Evolutionary conservation across 2,797 vertebrate genomes (phyloP), one percentile per base, ranked within the genome.

Genomic region (Trachurus trachurus): DNA sequence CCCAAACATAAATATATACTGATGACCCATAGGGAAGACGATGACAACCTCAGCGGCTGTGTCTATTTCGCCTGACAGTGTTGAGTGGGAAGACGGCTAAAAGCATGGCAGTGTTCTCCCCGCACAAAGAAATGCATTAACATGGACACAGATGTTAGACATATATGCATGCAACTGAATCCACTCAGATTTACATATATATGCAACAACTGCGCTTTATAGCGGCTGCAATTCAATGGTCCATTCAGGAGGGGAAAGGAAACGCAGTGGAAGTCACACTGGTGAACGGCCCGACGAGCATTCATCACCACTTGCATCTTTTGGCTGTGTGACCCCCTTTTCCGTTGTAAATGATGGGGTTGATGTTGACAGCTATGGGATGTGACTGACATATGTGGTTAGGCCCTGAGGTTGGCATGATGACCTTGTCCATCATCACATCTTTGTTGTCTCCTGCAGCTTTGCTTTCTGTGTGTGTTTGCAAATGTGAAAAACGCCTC

Each of bases 351-450:
- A 76, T 78, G 75, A 90, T 60, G 83, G 66, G 66, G 76, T 88
- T 80, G 84, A 78, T 84, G 67, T 76, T 84, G 91, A 89, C 89
- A 88, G 90, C 60, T 8, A 10, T 42, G 71, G 70, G 49, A 52
- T 83, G 86, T 80, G 78, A 81, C 76, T 89, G 88, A 85, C 88
- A 89, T 89, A 82, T 86, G 83, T 59, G 76, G 83, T 50, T 6
- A 21, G 47, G 59, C 80, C 87, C 84, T 7, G 73, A 74, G 91
- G 89, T 93, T 78, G 61, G 37, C 52, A 34, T 62, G 65, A 54
- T 53, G 80, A 77, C 85, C 87, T 82, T 80, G 75, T 87, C 66
- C 74, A 72, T 78, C 42, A 54, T 88, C 78, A 80, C 73, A 31
- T 88, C 81, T 34, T 70, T 69, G 76, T 67, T 60, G 75, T 78